Percentiles rank a stretch among this genome's conserved stretches.
Conservation (phyloP, 2,888 invertebrate species). For the Microctonus aethiopoides region DNA sequence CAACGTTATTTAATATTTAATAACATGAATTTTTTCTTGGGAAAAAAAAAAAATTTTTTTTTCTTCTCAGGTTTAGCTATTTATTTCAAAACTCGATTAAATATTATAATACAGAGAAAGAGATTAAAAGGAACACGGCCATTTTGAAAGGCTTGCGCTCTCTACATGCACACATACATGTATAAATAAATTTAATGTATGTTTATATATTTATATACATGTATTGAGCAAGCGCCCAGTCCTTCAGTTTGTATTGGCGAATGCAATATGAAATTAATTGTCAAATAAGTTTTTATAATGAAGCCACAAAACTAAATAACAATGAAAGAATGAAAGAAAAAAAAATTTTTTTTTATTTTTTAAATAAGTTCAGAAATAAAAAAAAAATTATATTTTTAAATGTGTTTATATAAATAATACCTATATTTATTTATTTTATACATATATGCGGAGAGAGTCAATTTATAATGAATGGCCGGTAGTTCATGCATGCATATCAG, state of each 20-base stretch:
- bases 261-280: constrained; percentile 47
- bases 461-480: constrained; percentile 4
- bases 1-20: no score
- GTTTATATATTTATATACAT: background rate
- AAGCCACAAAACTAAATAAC: constrained; percentile 35
- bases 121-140: constrained; percentile 28
- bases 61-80: background rate
- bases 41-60: background rate
- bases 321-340: background rate
- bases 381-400: background rate
- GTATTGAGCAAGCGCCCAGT: constrained; percentile 40
- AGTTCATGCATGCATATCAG: background rate
- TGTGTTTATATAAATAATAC: background rate
- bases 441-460: background rate
- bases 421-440: background rate
- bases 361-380: constrained; percentile 15
- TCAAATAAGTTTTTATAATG: constrained; percentile 48
- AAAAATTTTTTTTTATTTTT: background rate
- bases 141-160: constrained; percentile 43
- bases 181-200: no score
- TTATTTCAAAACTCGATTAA: background rate
- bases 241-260: constrained; percentile 31
- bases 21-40: background rate
- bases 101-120: background rate
- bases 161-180: background rate